A percentile compares a stretch with the other conserved stretches of the same genome.
Conservation (phyloP, 2,888 invertebrate species). For the Drosophila affinis region DNA sequence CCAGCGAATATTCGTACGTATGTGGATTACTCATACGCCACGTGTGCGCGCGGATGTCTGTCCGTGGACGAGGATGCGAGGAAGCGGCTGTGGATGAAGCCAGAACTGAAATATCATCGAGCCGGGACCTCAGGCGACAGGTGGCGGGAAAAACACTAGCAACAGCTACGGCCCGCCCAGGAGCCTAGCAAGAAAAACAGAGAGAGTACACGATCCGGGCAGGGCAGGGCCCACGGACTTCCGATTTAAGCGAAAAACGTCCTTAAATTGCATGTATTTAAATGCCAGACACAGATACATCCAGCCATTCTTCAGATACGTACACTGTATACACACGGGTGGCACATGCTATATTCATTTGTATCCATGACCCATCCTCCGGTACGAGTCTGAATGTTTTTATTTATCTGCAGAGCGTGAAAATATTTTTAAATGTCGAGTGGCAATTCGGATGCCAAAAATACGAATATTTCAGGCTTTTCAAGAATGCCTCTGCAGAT, state of each 20-base stretch:
- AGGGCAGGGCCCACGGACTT: slow-evolving; percentile 22
- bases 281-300: slow-evolving; percentile 3
- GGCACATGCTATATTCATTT: slow-evolving; percentile 17
- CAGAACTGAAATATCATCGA: slow-evolving; percentile 61
- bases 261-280: slow-evolving; percentile 56
- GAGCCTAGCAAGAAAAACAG: slow-evolving; percentile 24
- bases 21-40: slow-evolving; percentile 54
- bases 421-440: slow-evolving; percentile 32
- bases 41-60: slow-evolving; percentile 7
- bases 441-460: slow-evolving; percentile 19
- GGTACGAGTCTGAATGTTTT: slow-evolving; percentile 20
- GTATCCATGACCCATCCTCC: slow-evolving; percentile 6
- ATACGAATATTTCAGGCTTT: slow-evolving; percentile 3
- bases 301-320: neutral
- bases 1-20: slow-evolving; percentile 5
- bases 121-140: slow-evolving; percentile 66
- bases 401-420: slow-evolving; percentile 63
- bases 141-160: slow-evolving; percentile 49
- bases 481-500: neutral
- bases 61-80: slow-evolving; percentile 15
- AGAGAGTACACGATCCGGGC: slow-evolving; percentile 21
- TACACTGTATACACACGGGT: neutral
- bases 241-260: slow-evolving; percentile 33
- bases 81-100: slow-evolving; percentile 29
- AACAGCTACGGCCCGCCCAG: slow-evolving; percentile 6